These are phyloP conservation scores for Anastrepha obliqua DNA, from an alignment of 1,140 invertebrate species.

Conservation along the genomic window DNA sequence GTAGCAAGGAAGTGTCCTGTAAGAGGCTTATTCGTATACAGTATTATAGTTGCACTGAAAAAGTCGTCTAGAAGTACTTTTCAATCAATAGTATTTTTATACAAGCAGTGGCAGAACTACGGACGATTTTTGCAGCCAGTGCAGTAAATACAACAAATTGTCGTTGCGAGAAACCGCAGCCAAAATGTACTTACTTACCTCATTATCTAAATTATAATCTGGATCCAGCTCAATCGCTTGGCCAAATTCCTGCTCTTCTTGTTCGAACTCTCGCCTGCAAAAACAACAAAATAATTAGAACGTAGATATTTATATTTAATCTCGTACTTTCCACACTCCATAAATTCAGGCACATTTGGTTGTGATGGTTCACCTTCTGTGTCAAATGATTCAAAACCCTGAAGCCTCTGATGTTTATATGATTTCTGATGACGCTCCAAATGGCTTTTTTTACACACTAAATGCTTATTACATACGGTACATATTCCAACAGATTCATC, in stretches of 20 bases:
- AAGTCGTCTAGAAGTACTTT: too few species aligned
- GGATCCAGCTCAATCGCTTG: slow-evolving; percentile 34
- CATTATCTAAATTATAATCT: slow-evolving; percentile 16
- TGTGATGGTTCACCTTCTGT: slow-evolving; percentile 46
- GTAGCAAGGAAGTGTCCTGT: too few species aligned
- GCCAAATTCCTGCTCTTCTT: slow-evolving; percentile 12
- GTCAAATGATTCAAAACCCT: slow-evolving; percentile 45
- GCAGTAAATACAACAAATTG: too few species aligned
- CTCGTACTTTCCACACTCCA: slow-evolving; percentile 53
- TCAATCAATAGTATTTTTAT: too few species aligned
- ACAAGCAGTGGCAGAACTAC: too few species aligned
- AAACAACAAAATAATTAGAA: background rate
- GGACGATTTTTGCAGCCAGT: too few species aligned
- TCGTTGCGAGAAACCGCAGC: too few species aligned
- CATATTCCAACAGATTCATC: slow-evolving; percentile 56
- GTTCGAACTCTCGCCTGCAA: background rate
- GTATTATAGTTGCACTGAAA: too few species aligned
- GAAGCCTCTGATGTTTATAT: slow-evolving; percentile 55
- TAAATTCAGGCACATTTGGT: slow-evolving; percentile 24
- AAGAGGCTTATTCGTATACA: too few species aligned
- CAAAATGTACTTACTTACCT: background rate
- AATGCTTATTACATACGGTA: slow-evolving; percentile 55
- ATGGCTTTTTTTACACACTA: slow-evolving; percentile 58
- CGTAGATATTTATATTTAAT: background rate
- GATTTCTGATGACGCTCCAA: slow-evolving; percentile 57